Conservation (phyloP, 2,797 vertebrate genomes). For the Peromyscus eremicus region DNA sequence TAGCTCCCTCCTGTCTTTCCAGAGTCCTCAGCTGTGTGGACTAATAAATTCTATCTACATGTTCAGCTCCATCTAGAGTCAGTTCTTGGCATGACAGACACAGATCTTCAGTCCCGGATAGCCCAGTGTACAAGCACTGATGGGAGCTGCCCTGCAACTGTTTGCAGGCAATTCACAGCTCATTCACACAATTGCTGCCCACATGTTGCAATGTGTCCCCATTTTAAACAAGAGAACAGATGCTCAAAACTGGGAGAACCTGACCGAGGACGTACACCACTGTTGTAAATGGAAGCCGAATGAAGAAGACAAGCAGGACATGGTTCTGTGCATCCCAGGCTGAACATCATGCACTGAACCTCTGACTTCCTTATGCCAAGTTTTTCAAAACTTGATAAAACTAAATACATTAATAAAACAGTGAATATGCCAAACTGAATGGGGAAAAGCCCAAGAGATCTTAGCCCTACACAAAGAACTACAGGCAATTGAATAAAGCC, state of each 20-base stretch:
- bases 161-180: not conserved
- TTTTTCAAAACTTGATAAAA: constrained; percentile 12
- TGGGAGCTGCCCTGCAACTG: not conserved
- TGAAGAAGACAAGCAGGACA: not conserved
- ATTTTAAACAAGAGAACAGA: not conserved
- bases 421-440: not conserved
- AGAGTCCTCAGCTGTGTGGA: not conserved
- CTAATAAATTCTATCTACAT: not conserved
- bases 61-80: not conserved
- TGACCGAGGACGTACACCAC: not conserved
- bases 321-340: not conserved
- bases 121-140: not conserved
- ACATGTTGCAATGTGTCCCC: not conserved
- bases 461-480: too few relatives aligned
- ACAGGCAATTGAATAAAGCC: too few relatives aligned
- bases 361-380: not conserved
- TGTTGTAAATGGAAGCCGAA: not conserved
- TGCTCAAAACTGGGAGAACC: not conserved
- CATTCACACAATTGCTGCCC: not conserved
- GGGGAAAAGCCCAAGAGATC: not conserved
- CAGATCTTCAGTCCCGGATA: not conserved
- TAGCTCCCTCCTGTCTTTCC: not conserved
- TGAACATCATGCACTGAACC: not conserved
- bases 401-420: not conserved
- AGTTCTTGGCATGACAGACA: not conserved